These are phyloP conservation scores for Pachyramphus minor DNA, from an alignment of 2,113 vertebrate species.

Conservation along the genomic window DNA sequence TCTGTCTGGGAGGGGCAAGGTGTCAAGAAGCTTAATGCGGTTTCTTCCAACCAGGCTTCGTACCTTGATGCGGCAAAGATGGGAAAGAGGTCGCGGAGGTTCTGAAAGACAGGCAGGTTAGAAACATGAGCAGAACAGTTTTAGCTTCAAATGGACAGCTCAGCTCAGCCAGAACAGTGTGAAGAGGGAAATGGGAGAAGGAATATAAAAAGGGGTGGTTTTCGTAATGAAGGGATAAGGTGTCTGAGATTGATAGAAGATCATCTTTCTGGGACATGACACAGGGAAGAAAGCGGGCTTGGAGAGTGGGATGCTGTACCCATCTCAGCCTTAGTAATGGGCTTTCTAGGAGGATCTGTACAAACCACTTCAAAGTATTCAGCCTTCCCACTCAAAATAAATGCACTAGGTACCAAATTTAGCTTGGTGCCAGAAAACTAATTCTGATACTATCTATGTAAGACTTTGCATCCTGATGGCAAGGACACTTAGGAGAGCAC, in stretches of 20 bases:
- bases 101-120: conserved; percentile 67
- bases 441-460: neutral
- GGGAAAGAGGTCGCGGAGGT: conserved; percentile 84
- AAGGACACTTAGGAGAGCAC: neutral
- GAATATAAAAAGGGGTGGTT: neutral
- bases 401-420: neutral
- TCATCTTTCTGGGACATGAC: neutral
- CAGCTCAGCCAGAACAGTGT: neutral
- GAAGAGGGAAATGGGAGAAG: neutral
- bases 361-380: neutral
- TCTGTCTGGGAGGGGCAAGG: conserved; percentile 84
- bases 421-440: neutral
- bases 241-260: neutral
- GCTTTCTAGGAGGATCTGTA: neutral
- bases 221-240: neutral
- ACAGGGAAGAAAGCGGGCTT: neutral
- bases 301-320: neutral
- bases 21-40: conserved; percentile 78
- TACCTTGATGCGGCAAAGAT: conserved; percentile 87
- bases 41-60: conserved; percentile 79
- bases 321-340: neutral
- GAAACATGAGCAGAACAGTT: neutral
- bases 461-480: neutral
- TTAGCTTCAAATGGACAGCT: neutral
- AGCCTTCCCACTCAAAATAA: neutral